Base-by-base conservation (phyloP, 2,113 vertebrate genomes). In the Sturnus vulgaris region DNA sequence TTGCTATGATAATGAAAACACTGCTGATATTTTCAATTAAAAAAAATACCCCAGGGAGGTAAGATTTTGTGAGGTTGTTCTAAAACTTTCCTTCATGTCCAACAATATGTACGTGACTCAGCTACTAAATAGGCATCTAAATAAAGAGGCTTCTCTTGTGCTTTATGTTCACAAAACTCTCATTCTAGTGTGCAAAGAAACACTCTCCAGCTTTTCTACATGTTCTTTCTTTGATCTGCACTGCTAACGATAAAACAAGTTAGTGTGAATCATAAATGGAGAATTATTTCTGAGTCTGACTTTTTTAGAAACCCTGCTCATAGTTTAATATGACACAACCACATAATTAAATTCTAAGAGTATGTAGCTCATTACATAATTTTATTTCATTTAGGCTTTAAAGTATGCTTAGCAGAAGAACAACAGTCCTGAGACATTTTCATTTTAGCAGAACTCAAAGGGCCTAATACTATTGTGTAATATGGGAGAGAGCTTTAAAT, bases 41-140 rank as follows among this genome's bases (percentile, higher is more conserved):
- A 86, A 27, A 78, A 73, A 87, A 87, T 63, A 93, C 24, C 39
- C 33, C 69, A 19, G 44, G 79, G 60, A 90, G 40, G 68, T 71
- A 81, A 83, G 85, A 75, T 88, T 95, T 88, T 84, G 47, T 80
- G 61, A 88, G 77, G 37, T 82, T 88, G 80, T 92, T 95, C 78
- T 82, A 93, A 95, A 96, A 94, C 86, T 92, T 93, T 88, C 64
- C 86, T 96, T 93, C 92, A 10, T 95, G 93, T 68, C 77, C 92
- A 92, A 64, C 80, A 76, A 92, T 76, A 94, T 40, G 90, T 78
- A 96, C 80, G 95, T 97, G 96, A 97, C 94, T 93, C 86, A 94
- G 94, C 92, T 97, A 93, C 95, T 95, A 96, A 97, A 96, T 49
- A 97, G 93, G 93, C 86, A 88, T 92, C 95, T 92, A 93, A 95